phyloP scores from a whole-genome alignment of 2,888 invertebrate genomes.

The Thelaira solivaga region DNA sequence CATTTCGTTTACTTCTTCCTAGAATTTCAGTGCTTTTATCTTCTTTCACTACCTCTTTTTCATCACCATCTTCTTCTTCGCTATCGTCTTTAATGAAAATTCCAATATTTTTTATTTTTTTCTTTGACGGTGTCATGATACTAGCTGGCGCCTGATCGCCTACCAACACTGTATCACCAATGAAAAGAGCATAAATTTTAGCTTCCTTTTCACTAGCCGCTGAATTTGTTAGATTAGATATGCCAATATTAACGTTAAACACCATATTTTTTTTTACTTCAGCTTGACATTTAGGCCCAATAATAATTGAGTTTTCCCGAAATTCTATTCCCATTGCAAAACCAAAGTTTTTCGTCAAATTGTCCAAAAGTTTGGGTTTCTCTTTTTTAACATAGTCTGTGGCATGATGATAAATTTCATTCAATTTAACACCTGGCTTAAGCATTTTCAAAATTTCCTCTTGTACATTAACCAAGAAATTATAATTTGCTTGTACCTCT shows the following conservation, averaged over 20 bases:
- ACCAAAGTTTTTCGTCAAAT: constrained; percentile 96
- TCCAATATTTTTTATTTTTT: constrained; percentile 95
- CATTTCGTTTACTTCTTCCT: constrained; percentile 88
- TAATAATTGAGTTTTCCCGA: constrained; percentile 93
- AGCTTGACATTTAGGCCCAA: constrained; percentile 91
- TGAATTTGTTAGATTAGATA: constrained; percentile 89
- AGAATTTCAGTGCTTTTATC: constrained; percentile 77
- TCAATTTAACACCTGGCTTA: constrained; percentile 88
- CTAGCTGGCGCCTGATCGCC: constrained; percentile 92
- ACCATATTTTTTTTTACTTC: constrained; percentile 94
- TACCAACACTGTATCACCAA: constrained; percentile 98
- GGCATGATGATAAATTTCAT: constrained; percentile 91
- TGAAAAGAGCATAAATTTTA: constrained; percentile 93
- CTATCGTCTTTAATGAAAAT: constrained; percentile 95
- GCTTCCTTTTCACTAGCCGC: constrained; percentile 91
- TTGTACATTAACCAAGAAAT: constrained; percentile 91
- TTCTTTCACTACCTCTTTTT: constrained; percentile 85
- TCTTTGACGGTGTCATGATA: constrained; percentile 93
- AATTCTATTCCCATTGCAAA: constrained; percentile 99
- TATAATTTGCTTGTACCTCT: constrained; percentile 90
- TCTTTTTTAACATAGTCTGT: constrained; percentile 90
- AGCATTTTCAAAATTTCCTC: constrained; percentile 93
- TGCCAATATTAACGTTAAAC: constrained; percentile 96
- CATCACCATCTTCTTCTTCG: constrained; percentile 88
- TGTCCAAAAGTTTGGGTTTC: constrained; percentile 89